Conservation (phyloP, 2,888 invertebrate species). For the Troilus luridus region DNA sequence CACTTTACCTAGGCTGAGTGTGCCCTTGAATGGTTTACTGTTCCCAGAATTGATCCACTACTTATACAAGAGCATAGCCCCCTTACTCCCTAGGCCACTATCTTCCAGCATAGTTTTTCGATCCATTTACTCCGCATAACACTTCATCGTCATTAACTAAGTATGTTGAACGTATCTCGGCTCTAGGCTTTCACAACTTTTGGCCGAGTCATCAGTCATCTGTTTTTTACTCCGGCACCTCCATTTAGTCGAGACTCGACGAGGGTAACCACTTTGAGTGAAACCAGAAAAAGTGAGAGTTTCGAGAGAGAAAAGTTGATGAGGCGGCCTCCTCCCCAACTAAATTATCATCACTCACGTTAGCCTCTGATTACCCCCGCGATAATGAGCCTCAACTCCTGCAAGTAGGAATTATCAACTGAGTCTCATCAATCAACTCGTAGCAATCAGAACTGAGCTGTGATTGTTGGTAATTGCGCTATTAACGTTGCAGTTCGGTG, state of each 20-base stretch:
- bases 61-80: no score
- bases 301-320: not conserved
- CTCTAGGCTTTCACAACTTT: not conserved
- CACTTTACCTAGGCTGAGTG: no score
- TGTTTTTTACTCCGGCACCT: not conserved
- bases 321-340: not conserved
- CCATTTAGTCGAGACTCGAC: not conserved
- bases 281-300: slow-evolving; percentile 22
- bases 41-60: no score
- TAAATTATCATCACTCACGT: not conserved
- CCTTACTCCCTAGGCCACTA: no score
- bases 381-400: not conserved
- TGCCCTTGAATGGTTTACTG: no score
- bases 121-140: not conserved
- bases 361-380: not conserved
- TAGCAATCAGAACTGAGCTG: not conserved
- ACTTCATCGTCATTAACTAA: not conserved
- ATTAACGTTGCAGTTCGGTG: not conserved
- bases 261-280: not conserved
- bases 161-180: not conserved
- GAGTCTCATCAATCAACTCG: not conserved
- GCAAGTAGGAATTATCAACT: not conserved
- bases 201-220: slow-evolving; percentile 6
- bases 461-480: not conserved
- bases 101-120: not conserved